Conservation (phyloP, 1,140 invertebrate genomes). For the Oscheius sp. region DNA sequence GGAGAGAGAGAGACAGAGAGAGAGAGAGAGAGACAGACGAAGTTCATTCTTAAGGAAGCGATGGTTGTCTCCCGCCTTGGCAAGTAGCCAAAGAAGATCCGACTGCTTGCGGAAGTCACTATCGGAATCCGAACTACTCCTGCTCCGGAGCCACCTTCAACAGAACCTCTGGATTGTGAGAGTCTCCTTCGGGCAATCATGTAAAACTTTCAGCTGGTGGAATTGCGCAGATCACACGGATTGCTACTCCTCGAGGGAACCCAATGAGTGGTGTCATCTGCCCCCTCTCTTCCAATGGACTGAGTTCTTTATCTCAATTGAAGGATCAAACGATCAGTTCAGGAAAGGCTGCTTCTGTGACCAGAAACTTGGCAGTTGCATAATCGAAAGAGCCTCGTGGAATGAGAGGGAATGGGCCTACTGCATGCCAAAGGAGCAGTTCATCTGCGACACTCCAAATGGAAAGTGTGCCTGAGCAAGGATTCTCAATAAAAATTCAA, state of each 20-base stretch:
- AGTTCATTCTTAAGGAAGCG: too few species aligned
- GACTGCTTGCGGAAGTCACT: too few species aligned
- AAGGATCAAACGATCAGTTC: neutral
- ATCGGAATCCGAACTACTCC: neutral
- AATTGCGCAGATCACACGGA: neutral
- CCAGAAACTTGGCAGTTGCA: neutral
- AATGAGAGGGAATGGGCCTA: neutral
- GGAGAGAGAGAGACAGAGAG: too few species aligned
- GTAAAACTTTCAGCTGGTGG: too few species aligned
- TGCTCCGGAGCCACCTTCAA: neutral
- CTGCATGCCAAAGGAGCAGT: neutral
- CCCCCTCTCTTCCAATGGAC: neutral
- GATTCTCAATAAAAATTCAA: too few species aligned
- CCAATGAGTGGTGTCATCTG: neutral
- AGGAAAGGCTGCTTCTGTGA: conserved; percentile 9
- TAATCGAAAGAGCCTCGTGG: neutral
- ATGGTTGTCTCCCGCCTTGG: too few species aligned
- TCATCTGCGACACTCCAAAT: neutral
- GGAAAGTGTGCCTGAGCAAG: neutral
- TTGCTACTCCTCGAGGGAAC: neutral
- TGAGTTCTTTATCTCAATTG: neutral
- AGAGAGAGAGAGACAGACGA: too few species aligned
- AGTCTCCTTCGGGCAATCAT: too few species aligned
- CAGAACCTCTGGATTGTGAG: neutral
- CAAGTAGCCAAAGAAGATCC: too few species aligned